phyloP scores from a whole-genome alignment of 1,140 invertebrate species.

The Chionoecetes opilio region DNA sequence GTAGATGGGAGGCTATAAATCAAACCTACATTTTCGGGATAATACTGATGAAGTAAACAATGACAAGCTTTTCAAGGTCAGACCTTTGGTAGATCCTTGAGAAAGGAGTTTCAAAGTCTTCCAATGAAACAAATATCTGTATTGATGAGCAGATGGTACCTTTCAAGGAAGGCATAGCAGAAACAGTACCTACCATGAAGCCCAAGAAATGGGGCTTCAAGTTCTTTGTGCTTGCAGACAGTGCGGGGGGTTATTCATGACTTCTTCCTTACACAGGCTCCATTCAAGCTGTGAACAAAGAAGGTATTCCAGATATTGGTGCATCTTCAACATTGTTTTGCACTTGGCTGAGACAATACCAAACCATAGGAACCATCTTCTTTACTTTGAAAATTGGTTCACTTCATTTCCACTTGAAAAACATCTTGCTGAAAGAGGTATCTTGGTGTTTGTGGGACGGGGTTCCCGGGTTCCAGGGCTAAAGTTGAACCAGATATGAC shows the following conservation, averaged over 20 bases:
- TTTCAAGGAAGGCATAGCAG: slow-evolving; percentile 78
- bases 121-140: slow-evolving; percentile 59
- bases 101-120: slow-evolving; percentile 58
- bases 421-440: slow-evolving; percentile 70
- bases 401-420: slow-evolving; percentile 75
- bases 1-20: slow-evolving; percentile 45
- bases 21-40: slow-evolving; percentile 40
- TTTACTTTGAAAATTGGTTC: slow-evolving; percentile 82
- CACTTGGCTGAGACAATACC: slow-evolving; percentile 65
- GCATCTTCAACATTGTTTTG: slow-evolving; percentile 80
- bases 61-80: slow-evolving; percentile 54
- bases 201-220: slow-evolving; percentile 81
- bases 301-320: slow-evolving; percentile 78
- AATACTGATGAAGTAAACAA: slow-evolving; percentile 56
- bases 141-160: slow-evolving; percentile 80
- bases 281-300: slow-evolving; percentile 67
- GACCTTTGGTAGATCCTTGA: slow-evolving; percentile 48
- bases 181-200: slow-evolving; percentile 81
- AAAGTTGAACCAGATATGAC: slow-evolving; percentile 50
- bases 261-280: slow-evolving; percentile 81
- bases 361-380: slow-evolving; percentile 72
- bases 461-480: slow-evolving; percentile 34
- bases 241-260: no score
- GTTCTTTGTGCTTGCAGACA: no score
- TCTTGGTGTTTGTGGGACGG: slow-evolving; percentile 78